Percentiles rank a stretch among this genome's conserved stretches.
phyloP scores from a whole-genome alignment of 2,797 vertebrate genomes.

The Acrocephalus scirpaceus region DNA sequence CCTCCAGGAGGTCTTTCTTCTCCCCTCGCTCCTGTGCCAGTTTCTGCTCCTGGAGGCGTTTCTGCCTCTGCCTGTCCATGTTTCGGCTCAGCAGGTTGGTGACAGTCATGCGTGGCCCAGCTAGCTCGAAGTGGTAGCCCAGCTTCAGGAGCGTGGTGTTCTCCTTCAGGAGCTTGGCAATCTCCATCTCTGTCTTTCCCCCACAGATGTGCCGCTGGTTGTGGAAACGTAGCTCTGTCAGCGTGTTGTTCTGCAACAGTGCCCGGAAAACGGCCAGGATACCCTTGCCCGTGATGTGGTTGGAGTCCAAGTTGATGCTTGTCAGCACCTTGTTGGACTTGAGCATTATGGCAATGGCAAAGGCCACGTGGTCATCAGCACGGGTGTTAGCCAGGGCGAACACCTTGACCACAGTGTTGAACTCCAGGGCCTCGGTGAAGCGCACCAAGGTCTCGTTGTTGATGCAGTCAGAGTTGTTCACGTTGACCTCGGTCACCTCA shows the following conservation, averaged over 20 bases:
- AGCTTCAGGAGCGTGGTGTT: conserved; percentile 94
- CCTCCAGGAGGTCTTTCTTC: conserved; percentile 86
- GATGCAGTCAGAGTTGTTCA: conserved; percentile 98
- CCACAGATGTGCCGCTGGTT: conserved; percentile 98
- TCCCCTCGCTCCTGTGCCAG: conserved; percentile 86
- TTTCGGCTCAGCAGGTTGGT: conserved; percentile 97
- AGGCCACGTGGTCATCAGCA: conserved; percentile 94
- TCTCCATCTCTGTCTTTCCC: conserved; percentile 98
- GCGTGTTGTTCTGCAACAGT: conserved; percentile 87
- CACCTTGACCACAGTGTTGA: conserved; percentile 87
- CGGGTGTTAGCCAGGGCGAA: conserved; percentile 94
- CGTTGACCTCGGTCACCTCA: conserved; percentile 85
- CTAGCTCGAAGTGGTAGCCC: conserved; percentile 96
- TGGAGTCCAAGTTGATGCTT: conserved; percentile 96
- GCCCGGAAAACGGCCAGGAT: conserved; percentile 93
- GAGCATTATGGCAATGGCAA: conserved; percentile 89
- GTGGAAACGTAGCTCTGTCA: conserved; percentile 96
- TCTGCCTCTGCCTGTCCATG: conserved; percentile 96
- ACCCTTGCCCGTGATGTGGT: conserved; percentile 94
- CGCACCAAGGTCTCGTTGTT: conserved; percentile 91
- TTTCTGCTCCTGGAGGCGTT: conserved; percentile 92
- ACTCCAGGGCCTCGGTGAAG: conserved; percentile 89
- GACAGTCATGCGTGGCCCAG: conserved; percentile 95
- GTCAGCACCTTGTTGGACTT: conserved; percentile 88
- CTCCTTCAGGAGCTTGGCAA: conserved; percentile 92